Conservation (phyloP, 2,797 vertebrate genomes). For the Streptopelia turtur region DNA sequence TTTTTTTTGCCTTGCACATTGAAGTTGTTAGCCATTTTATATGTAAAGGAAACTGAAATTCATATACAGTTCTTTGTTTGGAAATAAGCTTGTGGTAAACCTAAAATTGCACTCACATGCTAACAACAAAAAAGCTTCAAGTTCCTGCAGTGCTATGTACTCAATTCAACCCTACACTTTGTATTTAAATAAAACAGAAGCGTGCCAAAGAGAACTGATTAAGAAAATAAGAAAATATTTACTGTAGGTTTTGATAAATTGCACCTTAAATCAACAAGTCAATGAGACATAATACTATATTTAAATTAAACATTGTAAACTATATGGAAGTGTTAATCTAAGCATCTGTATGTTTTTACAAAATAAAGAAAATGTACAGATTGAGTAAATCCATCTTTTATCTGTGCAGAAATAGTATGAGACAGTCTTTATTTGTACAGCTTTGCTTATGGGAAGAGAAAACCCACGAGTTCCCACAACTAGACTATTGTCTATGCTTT, state of each 20-base stretch:
- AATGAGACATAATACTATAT: conserved; percentile 53
- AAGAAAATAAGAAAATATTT: conserved; percentile 40
- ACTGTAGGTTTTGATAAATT: conserved; percentile 59
- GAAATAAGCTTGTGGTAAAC: conserved; percentile 68
- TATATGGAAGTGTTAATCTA: conserved; percentile 41
- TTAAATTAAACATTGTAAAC: conserved; percentile 60
- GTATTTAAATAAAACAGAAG: conserved; percentile 61
- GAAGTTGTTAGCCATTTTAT: conserved; percentile 40
- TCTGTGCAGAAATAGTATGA: conserved; percentile 26
- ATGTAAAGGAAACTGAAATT: conserved; percentile 59
- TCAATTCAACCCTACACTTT: conserved; percentile 44
- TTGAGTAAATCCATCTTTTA: conserved; percentile 43
- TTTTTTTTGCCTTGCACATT: conserved; percentile 35
- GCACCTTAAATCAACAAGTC: conserved; percentile 58
- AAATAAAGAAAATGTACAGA: conserved; percentile 55
- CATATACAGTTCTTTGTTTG: conserved; percentile 40
- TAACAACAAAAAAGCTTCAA: not conserved
- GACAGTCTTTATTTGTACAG: conserved; percentile 9
- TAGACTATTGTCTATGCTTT: not conserved
- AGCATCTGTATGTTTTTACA: conserved; percentile 64
- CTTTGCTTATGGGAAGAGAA: conserved; percentile 26
- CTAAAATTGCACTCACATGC: conserved; percentile 31
- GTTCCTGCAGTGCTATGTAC: conserved; percentile 32
- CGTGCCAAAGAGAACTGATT: conserved; percentile 76
- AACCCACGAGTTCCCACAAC: not conserved